Percentiles rank a stretch among this genome's conserved stretches.
Evolutionary conservation across 92 coral and sea anemone species (phyloP).

Genomic region (Nematostella vectensis): DNA sequence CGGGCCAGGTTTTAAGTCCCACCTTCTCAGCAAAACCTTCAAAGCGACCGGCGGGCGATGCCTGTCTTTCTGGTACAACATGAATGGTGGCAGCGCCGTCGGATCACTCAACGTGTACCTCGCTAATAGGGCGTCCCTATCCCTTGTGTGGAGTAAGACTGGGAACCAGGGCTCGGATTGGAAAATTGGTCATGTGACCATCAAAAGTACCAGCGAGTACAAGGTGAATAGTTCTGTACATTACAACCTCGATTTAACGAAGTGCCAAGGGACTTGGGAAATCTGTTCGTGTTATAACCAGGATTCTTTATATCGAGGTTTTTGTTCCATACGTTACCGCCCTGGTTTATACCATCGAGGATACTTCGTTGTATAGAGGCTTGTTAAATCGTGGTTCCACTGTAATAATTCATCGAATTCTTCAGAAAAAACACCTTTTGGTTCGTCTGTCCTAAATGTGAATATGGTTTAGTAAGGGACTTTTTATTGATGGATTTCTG

Average conservation of each 20-base stretch:
- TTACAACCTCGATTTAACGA: too few relatives aligned
- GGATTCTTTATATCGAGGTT: too few relatives aligned
- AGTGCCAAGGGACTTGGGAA: too few relatives aligned
- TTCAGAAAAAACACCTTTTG: too few relatives aligned
- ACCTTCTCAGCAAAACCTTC: slow-evolving; percentile 32
- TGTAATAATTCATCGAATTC: neutral
- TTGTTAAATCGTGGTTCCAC: neutral
- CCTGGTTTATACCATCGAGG: too few relatives aligned
- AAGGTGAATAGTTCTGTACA: too few relatives aligned
- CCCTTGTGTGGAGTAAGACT: slow-evolving; percentile 29
- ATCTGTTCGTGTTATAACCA: too few relatives aligned
- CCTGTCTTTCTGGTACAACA: slow-evolving; percentile 51
- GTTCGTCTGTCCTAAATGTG: too few relatives aligned
- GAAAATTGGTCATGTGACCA: slow-evolving; percentile 26
- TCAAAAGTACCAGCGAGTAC: slow-evolving; percentile 17
- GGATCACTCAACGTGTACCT: slow-evolving; percentile 38
- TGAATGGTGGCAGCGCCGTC: slow-evolving; percentile 42
- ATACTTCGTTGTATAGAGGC: too few relatives aligned
- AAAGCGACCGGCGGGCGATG: slow-evolving; percentile 37
- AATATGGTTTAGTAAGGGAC: too few relatives aligned
- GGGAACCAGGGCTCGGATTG: slow-evolving; percentile 48
- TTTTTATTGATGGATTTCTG: too few relatives aligned
- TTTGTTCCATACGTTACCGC: too few relatives aligned
- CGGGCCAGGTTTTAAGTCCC: slow-evolving; percentile 41
- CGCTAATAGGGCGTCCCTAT: slow-evolving; percentile 4